Conservation (phyloP, 2,113 vertebrate genomes). For the Microcebus griseorufus region DNA sequence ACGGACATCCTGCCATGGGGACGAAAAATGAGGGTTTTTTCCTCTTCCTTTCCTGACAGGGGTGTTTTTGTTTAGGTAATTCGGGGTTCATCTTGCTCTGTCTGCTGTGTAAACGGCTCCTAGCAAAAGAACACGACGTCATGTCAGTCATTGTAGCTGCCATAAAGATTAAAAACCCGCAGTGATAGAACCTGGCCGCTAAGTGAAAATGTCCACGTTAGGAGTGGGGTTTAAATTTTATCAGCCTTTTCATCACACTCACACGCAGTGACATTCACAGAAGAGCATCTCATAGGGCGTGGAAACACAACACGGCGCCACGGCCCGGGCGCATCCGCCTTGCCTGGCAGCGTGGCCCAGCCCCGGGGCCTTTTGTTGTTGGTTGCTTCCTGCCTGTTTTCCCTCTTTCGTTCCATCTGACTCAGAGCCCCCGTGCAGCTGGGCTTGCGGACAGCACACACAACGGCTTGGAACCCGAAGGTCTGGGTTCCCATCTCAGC, state of each 20-base stretch:
- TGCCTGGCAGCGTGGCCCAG: not conserved
- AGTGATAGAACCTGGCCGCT: not conserved
- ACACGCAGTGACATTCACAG: not conserved
- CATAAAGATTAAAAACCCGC: constrained; percentile 13
- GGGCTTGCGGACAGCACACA: not conserved
- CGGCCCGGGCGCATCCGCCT: not conserved
- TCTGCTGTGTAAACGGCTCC: not conserved
- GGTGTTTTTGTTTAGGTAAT: not conserved
- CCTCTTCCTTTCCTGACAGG: not conserved
- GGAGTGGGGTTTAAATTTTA: constrained; percentile 12
- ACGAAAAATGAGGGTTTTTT: not conserved
- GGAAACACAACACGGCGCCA: not conserved
- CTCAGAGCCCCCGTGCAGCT: no score
- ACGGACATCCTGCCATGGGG: not conserved
- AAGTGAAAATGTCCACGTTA: not conserved
- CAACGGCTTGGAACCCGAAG: not conserved
- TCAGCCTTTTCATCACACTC: not conserved
- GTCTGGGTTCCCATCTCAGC: not conserved
- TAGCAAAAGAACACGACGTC: not conserved
- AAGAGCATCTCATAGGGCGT: not conserved
- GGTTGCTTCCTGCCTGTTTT: not conserved
- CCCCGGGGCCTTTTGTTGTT: not conserved
- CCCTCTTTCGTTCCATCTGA: not conserved
- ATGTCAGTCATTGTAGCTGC: not conserved
- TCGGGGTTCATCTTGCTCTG: not conserved